Evolutionary conservation across 1,140 invertebrate species (phyloP).

Genomic region (Leptoteleia sp.): DNA sequence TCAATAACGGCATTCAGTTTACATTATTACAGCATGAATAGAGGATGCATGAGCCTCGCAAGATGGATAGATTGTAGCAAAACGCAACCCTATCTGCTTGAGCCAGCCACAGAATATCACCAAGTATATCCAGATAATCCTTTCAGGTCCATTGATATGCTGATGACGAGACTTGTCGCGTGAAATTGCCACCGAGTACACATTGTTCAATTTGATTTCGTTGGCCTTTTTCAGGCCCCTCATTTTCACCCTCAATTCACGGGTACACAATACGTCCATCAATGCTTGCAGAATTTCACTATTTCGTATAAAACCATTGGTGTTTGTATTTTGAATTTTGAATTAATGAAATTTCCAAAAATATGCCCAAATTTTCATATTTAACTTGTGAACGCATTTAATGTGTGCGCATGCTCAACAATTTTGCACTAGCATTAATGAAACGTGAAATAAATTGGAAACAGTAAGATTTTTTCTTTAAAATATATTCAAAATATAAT

Average conservation of each 20-base stretch:
- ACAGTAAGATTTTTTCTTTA: no score
- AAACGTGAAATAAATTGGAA: no score
- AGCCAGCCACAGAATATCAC: conserved; percentile 79
- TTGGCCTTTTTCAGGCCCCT: conserved; percentile 71
- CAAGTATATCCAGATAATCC: conserved; percentile 80
- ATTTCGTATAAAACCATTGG: conserved; percentile 60
- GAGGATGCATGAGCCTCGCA: conserved; percentile 57
- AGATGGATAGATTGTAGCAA: conserved; percentile 64
- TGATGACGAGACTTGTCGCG: conserved; percentile 81
- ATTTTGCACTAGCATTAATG: no score
- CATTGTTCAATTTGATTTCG: conserved; percentile 78
- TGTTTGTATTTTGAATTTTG: no score
- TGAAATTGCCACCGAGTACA: conserved; percentile 81
- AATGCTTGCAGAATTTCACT: conserved; percentile 66
- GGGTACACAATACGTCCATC: conserved; percentile 71
- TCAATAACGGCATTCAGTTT: conserved; percentile 61
- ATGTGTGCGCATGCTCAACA: no score
- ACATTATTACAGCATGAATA: conserved; percentile 63
- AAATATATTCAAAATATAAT: no score
- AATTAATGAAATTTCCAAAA: no score
- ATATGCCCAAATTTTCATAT: no score
- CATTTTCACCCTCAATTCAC: conserved; percentile 61
- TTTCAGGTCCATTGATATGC: conserved; percentile 80
- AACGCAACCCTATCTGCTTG: conserved; percentile 79
- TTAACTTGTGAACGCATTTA: no score